Evolutionary conservation across 2,113 vertebrate species (phyloP).

Genomic region (Carettochelys insculpta): DNA sequence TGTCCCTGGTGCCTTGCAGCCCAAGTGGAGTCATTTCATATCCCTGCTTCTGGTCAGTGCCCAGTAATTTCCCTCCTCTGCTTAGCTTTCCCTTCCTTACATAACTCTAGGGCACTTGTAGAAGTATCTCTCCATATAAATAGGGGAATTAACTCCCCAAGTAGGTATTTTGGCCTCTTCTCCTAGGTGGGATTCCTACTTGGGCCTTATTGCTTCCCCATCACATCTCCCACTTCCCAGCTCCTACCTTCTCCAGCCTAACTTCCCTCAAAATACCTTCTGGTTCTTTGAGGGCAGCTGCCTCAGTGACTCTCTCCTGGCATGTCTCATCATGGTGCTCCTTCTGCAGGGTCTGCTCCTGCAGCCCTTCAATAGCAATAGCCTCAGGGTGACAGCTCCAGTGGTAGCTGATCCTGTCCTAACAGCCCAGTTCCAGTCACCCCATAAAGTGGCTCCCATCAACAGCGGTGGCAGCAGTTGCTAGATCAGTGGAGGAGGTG

Average conservation of each 20-base stretch:
- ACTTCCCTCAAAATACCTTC: not conserved
- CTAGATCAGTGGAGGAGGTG: not conserved
- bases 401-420: not conserved
- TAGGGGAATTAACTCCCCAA: not conserved
- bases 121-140: not conserved
- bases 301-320: not conserved
- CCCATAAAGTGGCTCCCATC: not conserved
- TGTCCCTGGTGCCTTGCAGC: not conserved
- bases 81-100: not conserved
- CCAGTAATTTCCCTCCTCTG: not conserved
- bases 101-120: not conserved
- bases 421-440: not conserved
- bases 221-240: not conserved
- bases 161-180: not conserved
- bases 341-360: not conserved
- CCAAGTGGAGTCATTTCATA: not conserved
- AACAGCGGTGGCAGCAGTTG: not conserved
- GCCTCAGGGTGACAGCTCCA: not conserved
- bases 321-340: not conserved
- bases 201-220: not conserved
- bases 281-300: not conserved
- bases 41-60: not conserved
- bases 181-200: not conserved
- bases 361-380: not conserved
- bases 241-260: not conserved